Evolutionary conservation across 1,140 invertebrate species (phyloP).

Genomic region (Pemphigus obesinymphae): DNA sequence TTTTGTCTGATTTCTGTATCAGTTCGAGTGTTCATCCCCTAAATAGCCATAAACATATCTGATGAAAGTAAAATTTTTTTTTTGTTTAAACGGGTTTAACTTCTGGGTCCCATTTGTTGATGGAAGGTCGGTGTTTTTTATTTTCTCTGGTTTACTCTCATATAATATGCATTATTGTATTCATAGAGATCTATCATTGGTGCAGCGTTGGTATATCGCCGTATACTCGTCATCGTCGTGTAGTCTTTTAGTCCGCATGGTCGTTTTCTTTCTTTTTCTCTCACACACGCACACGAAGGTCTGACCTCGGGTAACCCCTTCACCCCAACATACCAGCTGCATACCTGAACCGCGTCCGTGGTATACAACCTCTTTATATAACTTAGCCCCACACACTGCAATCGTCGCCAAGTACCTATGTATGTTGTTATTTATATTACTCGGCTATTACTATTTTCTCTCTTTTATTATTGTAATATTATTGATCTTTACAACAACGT

Average conservation of each 20-base stretch:
- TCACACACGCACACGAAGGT: background rate
- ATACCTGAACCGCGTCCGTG: background rate
- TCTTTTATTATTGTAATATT: no score
- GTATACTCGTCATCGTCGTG: background rate
- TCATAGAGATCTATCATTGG: background rate
- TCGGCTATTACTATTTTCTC: no score
- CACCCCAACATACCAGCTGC: constrained; percentile 33
- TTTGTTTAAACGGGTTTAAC: background rate
- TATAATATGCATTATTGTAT: background rate
- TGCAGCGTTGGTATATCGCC: background rate
- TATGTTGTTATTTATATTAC: no score
- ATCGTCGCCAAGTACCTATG: no score
- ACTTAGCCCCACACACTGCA: no score
- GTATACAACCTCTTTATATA: background rate
- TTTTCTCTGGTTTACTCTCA: background rate
- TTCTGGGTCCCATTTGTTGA: background rate
- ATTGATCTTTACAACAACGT: no score
- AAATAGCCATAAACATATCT: no score
- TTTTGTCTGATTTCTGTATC: no score
- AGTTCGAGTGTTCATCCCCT: no score
- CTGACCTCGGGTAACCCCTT: constrained; percentile 31
- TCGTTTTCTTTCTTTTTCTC: background rate
- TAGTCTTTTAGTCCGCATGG: background rate
- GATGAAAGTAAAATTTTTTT: background rate
- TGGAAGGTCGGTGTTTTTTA: background rate